phyloP scores from a whole-genome alignment of 2,797 vertebrate species.

The Poecilia picta region DNA sequence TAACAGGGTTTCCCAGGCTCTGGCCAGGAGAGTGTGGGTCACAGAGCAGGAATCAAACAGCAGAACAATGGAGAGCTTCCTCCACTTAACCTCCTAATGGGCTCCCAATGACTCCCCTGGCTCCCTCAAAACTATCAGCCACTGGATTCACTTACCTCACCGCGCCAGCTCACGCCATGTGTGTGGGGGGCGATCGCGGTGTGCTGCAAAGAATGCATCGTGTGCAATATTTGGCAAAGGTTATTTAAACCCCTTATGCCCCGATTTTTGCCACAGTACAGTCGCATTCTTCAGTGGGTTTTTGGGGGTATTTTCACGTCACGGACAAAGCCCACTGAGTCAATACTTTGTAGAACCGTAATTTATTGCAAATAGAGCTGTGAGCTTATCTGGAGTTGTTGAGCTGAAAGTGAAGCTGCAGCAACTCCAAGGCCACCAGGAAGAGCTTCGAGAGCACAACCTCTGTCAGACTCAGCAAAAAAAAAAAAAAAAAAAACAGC shows the following conservation, averaged over 20 bases:
- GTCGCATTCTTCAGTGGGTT: background rate
- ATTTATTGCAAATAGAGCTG: background rate
- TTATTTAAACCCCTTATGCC: background rate
- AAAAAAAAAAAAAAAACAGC: background rate
- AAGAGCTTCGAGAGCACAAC: background rate
- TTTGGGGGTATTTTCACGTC: background rate
- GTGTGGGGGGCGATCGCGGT: constrained; percentile 62
- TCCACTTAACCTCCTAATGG: constrained; percentile 86
- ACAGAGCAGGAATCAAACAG: constrained; percentile 79
- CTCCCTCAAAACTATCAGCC: constrained; percentile 78
- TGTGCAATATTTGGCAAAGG: background rate
- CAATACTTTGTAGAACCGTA: background rate
- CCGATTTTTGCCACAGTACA: background rate
- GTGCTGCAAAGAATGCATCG: constrained; percentile 40
- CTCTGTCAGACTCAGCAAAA: background rate
- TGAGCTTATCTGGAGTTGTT: background rate
- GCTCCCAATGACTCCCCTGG: constrained; percentile 82
- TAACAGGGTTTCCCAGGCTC: constrained; percentile 81
- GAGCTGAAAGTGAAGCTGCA: too few species aligned
- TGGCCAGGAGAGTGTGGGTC: constrained; percentile 72
- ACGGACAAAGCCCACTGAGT: background rate
- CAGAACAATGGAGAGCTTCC: constrained; percentile 83
- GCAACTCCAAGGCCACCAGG: too few species aligned
- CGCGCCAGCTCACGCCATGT: constrained; percentile 45
- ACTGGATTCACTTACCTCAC: constrained; percentile 80